A percentile compares a stretch with the other conserved stretches of the same genome.
Conservation (phyloP, 2,113 vertebrate species). For the Charina bottae region DNA sequence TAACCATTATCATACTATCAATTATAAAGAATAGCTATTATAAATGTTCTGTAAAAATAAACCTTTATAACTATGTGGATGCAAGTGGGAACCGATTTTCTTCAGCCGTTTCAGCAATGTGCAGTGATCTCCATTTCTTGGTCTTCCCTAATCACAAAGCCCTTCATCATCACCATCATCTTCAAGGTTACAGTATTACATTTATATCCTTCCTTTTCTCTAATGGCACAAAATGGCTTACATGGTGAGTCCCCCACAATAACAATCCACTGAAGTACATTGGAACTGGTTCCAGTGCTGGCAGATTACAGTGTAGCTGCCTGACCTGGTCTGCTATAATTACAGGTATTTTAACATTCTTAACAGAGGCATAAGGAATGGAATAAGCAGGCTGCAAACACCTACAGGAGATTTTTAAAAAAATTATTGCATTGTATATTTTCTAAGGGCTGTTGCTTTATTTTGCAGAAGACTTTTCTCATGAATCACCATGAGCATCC, state of each 20-base stretch:
- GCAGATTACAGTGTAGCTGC: neutral
- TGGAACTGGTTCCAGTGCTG: neutral
- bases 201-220: too few species aligned
- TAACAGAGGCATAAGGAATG: too few species aligned
- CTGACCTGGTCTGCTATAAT: neutral
- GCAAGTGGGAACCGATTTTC: neutral
- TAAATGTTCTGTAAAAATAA: slow-evolving; percentile 50
- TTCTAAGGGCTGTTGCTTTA: neutral
- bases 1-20: slow-evolving; percentile 14
- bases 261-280: neutral
- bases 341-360: neutral
- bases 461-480: neutral
- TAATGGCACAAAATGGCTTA: neutral
- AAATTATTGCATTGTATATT: neutral
- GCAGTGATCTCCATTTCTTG: neutral
- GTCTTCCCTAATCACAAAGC: neutral
- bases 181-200: too few species aligned
- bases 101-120: neutral
- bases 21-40: too few species aligned
- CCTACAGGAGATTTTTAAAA: neutral
- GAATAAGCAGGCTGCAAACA: neutral
- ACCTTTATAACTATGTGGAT: neutral
- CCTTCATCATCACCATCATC: neutral
- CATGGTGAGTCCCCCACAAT: too few species aligned
- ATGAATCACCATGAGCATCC: neutral